A percentile compares a stretch with the other conserved stretches of the same genome.
Conservation (phyloP, 2,888 invertebrate genomes). For the Norana najaformis region DNA sequence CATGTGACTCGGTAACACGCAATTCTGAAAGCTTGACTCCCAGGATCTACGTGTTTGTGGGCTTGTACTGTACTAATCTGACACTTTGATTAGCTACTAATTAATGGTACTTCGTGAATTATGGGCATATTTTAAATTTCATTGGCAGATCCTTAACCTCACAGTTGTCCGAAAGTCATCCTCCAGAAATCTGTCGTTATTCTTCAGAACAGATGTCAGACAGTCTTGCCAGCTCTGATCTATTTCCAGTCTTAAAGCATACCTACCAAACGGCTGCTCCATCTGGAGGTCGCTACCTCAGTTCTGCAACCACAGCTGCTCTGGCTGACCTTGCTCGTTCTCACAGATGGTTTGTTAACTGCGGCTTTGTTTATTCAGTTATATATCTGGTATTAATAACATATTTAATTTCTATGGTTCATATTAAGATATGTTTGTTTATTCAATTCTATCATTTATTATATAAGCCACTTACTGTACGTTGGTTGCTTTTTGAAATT, state of each 20-base stretch:
- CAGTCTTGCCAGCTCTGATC: background rate
- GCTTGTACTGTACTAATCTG: too few relatives aligned
- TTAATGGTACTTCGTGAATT: background rate
- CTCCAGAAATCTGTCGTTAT: background rate
- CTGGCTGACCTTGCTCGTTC: constrained; percentile 33
- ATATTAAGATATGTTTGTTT: too few relatives aligned
- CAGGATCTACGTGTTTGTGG: too few relatives aligned
- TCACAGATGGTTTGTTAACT: constrained; percentile 26
- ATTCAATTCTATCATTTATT: too few relatives aligned
- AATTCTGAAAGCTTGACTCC: too few relatives aligned
- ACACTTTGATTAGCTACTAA: background rate
- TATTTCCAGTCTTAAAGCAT: background rate
- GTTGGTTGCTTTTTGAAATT: too few relatives aligned
- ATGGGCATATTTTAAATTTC: background rate
- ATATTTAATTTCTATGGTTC: background rate
- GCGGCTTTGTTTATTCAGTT: background rate
- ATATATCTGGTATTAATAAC: background rate
- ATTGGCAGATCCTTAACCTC: background rate
- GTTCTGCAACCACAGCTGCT: constrained; percentile 33
- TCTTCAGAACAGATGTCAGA: background rate
- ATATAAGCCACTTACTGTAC: too few relatives aligned
- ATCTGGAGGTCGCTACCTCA: constrained; percentile 9
- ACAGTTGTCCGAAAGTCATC: background rate
- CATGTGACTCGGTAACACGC: too few relatives aligned
- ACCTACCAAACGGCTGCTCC: background rate